Base-by-base conservation (phyloP, 2,113 vertebrate genomes). In the Lanius ludovicianus region DNA sequence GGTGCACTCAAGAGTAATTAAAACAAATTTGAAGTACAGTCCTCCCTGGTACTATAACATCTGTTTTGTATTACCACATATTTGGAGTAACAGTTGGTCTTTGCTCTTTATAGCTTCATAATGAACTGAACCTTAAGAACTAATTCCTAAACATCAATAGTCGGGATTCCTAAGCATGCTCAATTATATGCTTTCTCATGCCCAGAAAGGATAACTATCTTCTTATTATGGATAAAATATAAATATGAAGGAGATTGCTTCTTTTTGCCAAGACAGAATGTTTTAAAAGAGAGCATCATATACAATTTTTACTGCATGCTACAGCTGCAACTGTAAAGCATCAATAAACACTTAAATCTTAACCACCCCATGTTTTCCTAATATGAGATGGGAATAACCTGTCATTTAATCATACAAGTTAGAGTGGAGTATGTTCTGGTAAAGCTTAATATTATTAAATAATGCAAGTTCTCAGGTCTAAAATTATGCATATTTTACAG, bases 101-200 rank as follows among this genome's bases (percentile, higher is more conserved):
- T 96, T 85, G 89, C 56, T 55, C 69, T 92, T 81, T 23, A 73
- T 15, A 42, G 60, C 69, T 91, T 87, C 63, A 74, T 84, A 94
- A 96, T 85, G 20, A 92, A 89, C 30, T 90, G 70, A 76, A 92
- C 42, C 83, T 96, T 93, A 68, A 97, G 60, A 94, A 67, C 15
- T 85, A 95, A 74, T 91, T 95, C 67, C 33, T 96, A 92, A 93
- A 93, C 11, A 85, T 71, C 47, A 71, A n/a, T 64, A 33, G 27
- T 89, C 89, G 74, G 39, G 39, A 57, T 89, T 92, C 60, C 57
- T 89, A 84, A 67, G 47, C 28, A 86, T 75, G 79, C 31, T 57
- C 79, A 75, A 24, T 83, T 91, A 77, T 84, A 96, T 46, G 56
- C 42, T 20, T 89, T 71, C 23, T 87, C 42, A n/a, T 30, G 50